phyloP scores from a whole-genome alignment of 2,113 vertebrate species.

The Stictonetta naevosa region DNA sequence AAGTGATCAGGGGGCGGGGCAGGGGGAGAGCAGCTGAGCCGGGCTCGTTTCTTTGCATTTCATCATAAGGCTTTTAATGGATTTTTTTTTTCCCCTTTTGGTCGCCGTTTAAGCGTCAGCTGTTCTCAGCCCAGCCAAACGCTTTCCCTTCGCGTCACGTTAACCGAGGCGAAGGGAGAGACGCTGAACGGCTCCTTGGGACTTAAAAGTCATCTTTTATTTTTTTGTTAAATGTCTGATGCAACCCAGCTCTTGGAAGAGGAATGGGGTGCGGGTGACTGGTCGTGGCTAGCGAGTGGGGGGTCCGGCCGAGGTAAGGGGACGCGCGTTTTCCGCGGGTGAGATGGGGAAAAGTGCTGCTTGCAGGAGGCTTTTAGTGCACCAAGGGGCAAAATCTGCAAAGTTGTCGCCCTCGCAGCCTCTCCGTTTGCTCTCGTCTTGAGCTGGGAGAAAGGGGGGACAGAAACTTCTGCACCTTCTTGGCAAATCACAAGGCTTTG shows the following conservation, averaged over 20 bases:
- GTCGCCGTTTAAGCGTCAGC: slow-evolving; percentile 43
- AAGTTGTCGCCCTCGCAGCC: not conserved
- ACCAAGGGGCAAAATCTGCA: not conserved
- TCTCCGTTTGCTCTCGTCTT: not conserved
- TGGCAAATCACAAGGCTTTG: slow-evolving; percentile 38
- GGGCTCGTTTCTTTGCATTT: slow-evolving; percentile 61
- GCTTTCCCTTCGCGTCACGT: not conserved
- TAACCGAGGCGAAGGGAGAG: not conserved
- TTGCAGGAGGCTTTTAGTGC: not conserved
- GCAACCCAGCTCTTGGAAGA: slow-evolving; percentile 16
- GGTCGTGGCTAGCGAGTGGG: slow-evolving; percentile 38
- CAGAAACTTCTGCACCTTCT: slow-evolving; percentile 23
- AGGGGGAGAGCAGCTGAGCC: slow-evolving; percentile 64
- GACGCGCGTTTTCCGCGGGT: not conserved
- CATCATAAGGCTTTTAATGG: slow-evolving; percentile 62
- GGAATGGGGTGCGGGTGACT: slow-evolving; percentile 42
- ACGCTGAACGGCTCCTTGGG: not conserved
- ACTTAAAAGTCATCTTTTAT: not conserved
- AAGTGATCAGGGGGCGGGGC: slow-evolving; percentile 61
- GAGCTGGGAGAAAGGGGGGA: not conserved
- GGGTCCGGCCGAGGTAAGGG: slow-evolving; percentile 30
- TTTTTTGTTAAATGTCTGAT: slow-evolving; percentile 20
- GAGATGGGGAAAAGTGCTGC: not conserved
- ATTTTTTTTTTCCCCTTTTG: not conserved
- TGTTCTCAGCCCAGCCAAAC: slow-evolving; percentile 14